These are phyloP conservation scores for Paramormyrops hopkinsi DNA, from an alignment of 2,797 vertebrate genomes.

Conservation along the genomic window DNA sequence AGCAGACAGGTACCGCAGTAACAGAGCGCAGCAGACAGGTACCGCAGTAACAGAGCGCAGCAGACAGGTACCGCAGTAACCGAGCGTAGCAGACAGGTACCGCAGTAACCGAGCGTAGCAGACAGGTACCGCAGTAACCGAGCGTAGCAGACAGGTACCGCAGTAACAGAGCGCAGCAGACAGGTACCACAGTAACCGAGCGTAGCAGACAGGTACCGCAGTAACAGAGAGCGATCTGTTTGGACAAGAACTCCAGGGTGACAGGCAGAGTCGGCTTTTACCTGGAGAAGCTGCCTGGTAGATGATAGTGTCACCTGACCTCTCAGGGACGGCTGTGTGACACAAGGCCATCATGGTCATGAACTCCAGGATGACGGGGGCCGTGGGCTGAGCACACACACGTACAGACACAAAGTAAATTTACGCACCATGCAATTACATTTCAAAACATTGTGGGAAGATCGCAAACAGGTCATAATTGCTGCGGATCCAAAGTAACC, in stretches of 20 bases:
- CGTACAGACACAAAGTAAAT: not conserved
- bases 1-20: too few relatives aligned
- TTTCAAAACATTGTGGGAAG: not conserved
- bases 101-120: not conserved
- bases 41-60: not conserved
- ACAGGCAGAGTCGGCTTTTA: conserved; percentile 33
- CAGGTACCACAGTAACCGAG: too few relatives aligned
- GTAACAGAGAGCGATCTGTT: not conserved
- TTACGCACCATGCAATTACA: not conserved
- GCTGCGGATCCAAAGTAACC: not conserved
- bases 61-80: not conserved
- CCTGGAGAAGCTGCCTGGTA: conserved; percentile 77
- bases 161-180: too few relatives aligned
- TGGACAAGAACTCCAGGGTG: not conserved
- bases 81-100: too few relatives aligned
- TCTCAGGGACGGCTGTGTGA: conserved; percentile 74
- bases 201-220: not conserved
- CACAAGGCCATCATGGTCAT: conserved; percentile 79
- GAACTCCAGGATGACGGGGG: conserved; percentile 73
- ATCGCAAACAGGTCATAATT: not conserved
- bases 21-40: not conserved
- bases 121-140: not conserved
- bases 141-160: not conserved
- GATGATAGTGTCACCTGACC: conserved; percentile 65
- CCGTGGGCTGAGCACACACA: conserved; percentile 56